Percentiles rank a stretch among this genome's conserved stretches.
Evolutionary conservation across 1,140 invertebrate species (phyloP).

Genomic region (Drosophila orosa): DNA sequence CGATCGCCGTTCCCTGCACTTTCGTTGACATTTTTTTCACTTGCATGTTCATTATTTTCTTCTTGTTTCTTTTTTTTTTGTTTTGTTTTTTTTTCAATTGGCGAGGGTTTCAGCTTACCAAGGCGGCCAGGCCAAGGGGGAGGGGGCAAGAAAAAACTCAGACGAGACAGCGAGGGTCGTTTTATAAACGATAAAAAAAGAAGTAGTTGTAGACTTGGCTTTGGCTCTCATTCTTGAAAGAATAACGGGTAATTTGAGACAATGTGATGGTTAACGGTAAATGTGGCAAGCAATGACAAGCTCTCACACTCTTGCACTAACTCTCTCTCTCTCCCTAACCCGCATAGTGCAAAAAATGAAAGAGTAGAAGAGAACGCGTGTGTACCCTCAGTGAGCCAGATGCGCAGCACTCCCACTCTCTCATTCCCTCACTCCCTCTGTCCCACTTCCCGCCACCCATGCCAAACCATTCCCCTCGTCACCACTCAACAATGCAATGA

Average conservation of each 20-base stretch:
- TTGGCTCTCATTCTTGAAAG: slow-evolving; percentile 4
- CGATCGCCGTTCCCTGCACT: slow-evolving; percentile 35
- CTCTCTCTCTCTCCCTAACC: background rate
- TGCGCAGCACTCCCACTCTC: slow-evolving; percentile 37
- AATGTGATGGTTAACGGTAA: slow-evolving; percentile 39
- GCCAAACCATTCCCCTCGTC: slow-evolving; percentile 11
- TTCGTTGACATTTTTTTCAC: slow-evolving; percentile 52
- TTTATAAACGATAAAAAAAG: slow-evolving; percentile 17
- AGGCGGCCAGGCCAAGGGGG: background rate
- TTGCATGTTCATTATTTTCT: slow-evolving; percentile 22
- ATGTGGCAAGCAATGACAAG: slow-evolving; percentile 33
- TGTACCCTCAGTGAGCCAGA: slow-evolving; percentile 35
- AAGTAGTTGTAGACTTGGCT: slow-evolving; percentile 24
- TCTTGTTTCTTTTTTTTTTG: background rate
- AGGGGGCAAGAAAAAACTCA: background rate
- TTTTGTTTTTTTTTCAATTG: slow-evolving; percentile 17
- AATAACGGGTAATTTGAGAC: slow-evolving; percentile 41
- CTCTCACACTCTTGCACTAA: background rate
- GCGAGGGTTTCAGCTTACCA: slow-evolving; percentile 35
- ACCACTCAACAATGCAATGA: slow-evolving; percentile 59
- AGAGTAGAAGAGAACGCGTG: slow-evolving; percentile 2
- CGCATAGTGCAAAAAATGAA: slow-evolving; percentile 13
- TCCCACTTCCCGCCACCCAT: background rate
- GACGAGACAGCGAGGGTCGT: slow-evolving; percentile 38
- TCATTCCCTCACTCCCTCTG: background rate